A percentile compares a stretch with the other conserved stretches of the same genome.
These are phyloP conservation scores for Sceloporus undulatus DNA, from an alignment of 2,113 vertebrate species.

Conservation along the genomic window DNA sequence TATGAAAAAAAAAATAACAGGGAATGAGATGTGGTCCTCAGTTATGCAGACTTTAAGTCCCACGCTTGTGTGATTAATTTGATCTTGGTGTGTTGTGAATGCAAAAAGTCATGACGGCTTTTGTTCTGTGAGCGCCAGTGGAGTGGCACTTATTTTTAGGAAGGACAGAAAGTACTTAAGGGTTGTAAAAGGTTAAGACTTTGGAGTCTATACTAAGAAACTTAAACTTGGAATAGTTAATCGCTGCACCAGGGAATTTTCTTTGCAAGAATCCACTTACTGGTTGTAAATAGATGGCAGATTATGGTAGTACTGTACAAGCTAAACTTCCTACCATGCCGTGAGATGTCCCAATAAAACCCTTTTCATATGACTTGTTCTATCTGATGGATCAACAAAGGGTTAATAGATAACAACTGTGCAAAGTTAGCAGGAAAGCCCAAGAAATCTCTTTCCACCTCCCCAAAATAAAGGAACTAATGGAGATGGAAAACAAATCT, in stretches of 20 bases:
- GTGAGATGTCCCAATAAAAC: slow-evolving; percentile 1
- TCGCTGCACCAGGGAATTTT: slow-evolving; percentile 38
- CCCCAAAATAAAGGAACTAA: neutral
- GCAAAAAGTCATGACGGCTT: neutral
- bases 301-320: neutral
- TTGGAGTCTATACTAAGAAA: slow-evolving; percentile 49
- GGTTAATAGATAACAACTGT: neutral
- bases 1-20: neutral
- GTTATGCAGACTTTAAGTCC: neutral
- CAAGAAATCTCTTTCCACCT: neutral
- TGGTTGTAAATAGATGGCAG: slow-evolving; percentile 40
- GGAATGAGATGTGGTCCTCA: neutral
- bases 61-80: neutral
- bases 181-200: slow-evolving; percentile 48
- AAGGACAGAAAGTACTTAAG: slow-evolving; percentile 51
- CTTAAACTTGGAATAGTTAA: slow-evolving; percentile 46
- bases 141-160: slow-evolving; percentile 36
- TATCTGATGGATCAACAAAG: neutral
- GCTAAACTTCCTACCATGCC: neutral
- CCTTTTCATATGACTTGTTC: neutral
- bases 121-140: neutral
- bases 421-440: neutral
- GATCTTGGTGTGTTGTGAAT: slow-evolving; percentile 4
- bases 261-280: slow-evolving; percentile 17
- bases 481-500: neutral